These are phyloP conservation scores for Platycheirus albimanus DNA, from an alignment of 2,888 invertebrate species.

Conservation along the genomic window DNA sequence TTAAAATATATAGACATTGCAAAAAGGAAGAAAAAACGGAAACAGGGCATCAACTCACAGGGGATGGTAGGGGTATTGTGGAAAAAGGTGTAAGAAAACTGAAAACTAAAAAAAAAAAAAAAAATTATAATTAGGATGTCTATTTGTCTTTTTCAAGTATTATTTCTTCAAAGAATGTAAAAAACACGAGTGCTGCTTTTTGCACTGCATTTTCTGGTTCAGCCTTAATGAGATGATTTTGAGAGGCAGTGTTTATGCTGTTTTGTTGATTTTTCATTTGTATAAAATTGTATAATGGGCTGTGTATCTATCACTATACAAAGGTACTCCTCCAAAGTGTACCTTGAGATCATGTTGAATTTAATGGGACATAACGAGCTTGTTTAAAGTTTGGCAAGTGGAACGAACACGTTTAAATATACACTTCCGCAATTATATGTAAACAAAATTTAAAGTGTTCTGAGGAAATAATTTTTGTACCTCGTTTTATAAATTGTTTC, in stretches of 20 bases:
- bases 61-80: background rate
- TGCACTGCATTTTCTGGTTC: conserved; percentile 36
- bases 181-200: conserved; percentile 43
- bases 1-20: background rate
- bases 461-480: background rate
- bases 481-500: too few relatives aligned
- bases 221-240: conserved; percentile 61
- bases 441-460: background rate
- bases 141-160: conserved; percentile 54
- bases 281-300: conserved; percentile 42
- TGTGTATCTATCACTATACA: conserved; percentile 2
- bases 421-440: conserved; percentile 5
- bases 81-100: conserved; percentile 37
- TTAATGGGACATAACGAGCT: conserved; percentile 2
- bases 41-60: background rate
- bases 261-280: conserved; percentile 69
- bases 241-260: conserved; percentile 36
- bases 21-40: conserved; percentile 10
- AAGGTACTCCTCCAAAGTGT: background rate
- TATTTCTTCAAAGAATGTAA: conserved; percentile 44
- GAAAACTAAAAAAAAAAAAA: conserved; percentile 12
- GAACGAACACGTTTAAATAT: background rate
- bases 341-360: conserved; percentile 7
- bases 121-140: conserved; percentile 54
- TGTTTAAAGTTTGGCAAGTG: conserved; percentile 18